A percentile compares a stretch with the other conserved stretches of the same genome.
Evolutionary conservation across 92 coral and sea anemone genomes (phyloP).

Genomic region (Bergia sp.): DNA sequence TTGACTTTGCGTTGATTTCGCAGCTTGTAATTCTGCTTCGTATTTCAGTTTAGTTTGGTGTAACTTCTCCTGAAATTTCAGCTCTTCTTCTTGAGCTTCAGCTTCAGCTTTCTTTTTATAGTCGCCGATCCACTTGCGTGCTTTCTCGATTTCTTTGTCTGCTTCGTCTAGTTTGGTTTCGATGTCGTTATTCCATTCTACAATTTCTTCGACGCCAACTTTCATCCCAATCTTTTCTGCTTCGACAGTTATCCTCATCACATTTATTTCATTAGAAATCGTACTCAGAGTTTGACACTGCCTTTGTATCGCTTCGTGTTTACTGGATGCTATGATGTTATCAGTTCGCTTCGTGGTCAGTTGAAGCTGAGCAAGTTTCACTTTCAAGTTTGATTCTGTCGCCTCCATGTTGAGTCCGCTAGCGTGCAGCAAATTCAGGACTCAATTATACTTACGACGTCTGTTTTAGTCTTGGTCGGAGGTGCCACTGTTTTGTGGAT

Average conservation of each 20-base stretch:
- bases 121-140: conserved; percentile 33
- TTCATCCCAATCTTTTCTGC: conserved; percentile 45
- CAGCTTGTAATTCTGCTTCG: conserved; percentile 37
- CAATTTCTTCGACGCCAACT: conserved; percentile 12
- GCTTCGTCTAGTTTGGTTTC: conserved; percentile 38
- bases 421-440: conserved; percentile 18
- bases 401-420: conserved; percentile 1
- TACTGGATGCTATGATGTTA: conserved; percentile 44
- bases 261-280: conserved; percentile 27
- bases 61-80: conserved; percentile 38
- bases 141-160: conserved; percentile 33
- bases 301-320: conserved; percentile 40
- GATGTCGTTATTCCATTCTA: conserved; percentile 40
- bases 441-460: conserved; percentile 11
- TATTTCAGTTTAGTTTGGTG: conserved; percentile 45
- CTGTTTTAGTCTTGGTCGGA: conserved; percentile 74
- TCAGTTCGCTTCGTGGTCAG: conserved; percentile 47
- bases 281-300: conserved; percentile 31
- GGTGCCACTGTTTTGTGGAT: conserved; percentile 77
- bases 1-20: conserved; percentile 31
- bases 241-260: conserved; percentile 40
- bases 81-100: conserved; percentile 47
- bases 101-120: conserved; percentile 11
- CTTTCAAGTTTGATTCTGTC: conserved; percentile 20
- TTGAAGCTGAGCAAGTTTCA: conserved; percentile 49